A percentile compares a stretch with the other conserved stretches of the same genome.
Conservation (phyloP, 1,140 invertebrate species). For the Anoplophora glabripennis region DNA sequence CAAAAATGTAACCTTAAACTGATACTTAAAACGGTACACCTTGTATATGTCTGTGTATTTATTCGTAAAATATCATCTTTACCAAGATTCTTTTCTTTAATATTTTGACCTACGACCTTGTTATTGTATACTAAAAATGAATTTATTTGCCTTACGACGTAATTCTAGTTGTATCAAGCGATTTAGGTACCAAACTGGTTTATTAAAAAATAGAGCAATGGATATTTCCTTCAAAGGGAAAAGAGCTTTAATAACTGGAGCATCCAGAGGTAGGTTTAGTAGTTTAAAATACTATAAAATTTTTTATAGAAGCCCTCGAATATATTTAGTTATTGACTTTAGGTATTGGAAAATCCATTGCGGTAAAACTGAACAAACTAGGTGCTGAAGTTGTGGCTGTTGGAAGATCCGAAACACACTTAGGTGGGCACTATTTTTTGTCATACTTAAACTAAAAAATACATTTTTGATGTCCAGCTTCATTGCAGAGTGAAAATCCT, state of each 20-base stretch:
- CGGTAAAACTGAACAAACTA: constrained; percentile 49
- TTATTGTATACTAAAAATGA: too few relatives aligned
- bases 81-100: too few relatives aligned
- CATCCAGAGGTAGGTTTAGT: constrained; percentile 55
- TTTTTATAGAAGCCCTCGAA: too few relatives aligned
- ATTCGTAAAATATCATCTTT: too few relatives aligned
- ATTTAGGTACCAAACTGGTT: too few relatives aligned
- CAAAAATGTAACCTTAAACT: too few relatives aligned
- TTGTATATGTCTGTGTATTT: too few relatives aligned
- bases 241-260: constrained; percentile 60
- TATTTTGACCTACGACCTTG: too few relatives aligned
- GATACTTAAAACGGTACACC: too few relatives aligned
- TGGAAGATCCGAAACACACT: constrained; percentile 50
- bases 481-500: constrained; percentile 60
- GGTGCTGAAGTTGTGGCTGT: constrained; percentile 58
- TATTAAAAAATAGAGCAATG: constrained; percentile 42
- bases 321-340: background rate
- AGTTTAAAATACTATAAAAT: too few relatives aligned
- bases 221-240: constrained; percentile 54
- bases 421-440: constrained; percentile 35
- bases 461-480: constrained; percentile 43
- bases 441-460: constrained; percentile 2
- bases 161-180: too few relatives aligned
- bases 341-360: constrained; percentile 60
- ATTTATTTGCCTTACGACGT: too few relatives aligned